Conservation (phyloP, 2,888 invertebrate species). For the Julus scanicus region DNA sequence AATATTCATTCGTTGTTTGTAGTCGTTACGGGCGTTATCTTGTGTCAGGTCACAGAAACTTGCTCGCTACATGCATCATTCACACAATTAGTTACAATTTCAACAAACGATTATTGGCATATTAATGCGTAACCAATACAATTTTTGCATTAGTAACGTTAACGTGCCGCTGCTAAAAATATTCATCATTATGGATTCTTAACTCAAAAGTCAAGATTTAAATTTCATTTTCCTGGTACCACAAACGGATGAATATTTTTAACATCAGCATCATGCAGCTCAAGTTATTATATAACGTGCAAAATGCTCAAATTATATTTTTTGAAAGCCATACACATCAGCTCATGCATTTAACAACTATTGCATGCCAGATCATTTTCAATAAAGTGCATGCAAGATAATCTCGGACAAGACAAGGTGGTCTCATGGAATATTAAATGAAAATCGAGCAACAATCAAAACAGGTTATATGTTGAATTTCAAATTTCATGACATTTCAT, state of each 20-base stretch:
- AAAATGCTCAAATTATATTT: neutral
- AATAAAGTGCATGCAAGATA: neutral
- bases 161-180: neutral
- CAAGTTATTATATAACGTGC: neutral
- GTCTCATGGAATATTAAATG: neutral
- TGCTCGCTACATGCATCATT: constrained; percentile 55
- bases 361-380: neutral
- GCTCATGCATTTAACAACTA: neutral
- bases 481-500: too few relatives aligned
- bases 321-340: neutral
- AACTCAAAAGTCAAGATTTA: neutral
- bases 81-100: constrained; percentile 35
- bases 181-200: neutral
- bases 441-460: too few relatives aligned
- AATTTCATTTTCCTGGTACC: neutral
- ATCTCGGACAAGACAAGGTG: neutral
- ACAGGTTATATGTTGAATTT: too few relatives aligned
- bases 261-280: neutral
- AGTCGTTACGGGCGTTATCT: constrained; percentile 53
- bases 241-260: neutral
- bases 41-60: constrained; percentile 58
- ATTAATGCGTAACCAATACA: constrained; percentile 21
- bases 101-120: constrained; percentile 41
- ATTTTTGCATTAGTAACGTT: neutral
- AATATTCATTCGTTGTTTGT: constrained; percentile 51